Percentiles rank a stretch among this genome's conserved stretches.
Evolutionary conservation across 2,888 invertebrate species (phyloP).

Genomic region (Metalampra italica): DNA sequence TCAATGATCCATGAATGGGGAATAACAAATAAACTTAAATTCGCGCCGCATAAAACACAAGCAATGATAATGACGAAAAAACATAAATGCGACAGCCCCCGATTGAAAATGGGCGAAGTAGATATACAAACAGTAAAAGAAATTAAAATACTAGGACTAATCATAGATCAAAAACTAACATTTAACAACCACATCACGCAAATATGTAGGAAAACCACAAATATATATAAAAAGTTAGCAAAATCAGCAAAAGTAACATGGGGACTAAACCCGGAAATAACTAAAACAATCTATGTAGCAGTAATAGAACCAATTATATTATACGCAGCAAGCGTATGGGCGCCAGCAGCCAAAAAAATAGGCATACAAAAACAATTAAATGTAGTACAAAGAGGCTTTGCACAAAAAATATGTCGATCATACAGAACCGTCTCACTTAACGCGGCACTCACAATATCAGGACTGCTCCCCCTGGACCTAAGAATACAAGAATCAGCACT

Average conservation of each 20-base stretch:
- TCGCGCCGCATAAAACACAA: not conserved
- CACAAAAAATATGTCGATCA: not conserved
- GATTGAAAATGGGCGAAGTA: not conserved
- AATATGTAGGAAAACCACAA: not conserved
- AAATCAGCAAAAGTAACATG: slow-evolving; percentile 6
- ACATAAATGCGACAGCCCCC: not conserved
- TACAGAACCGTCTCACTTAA: slow-evolving; percentile 7
- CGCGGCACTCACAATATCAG: slow-evolving; percentile 8
- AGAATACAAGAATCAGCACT: not conserved
- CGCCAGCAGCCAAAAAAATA: not conserved
- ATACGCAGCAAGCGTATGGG: not conserved
- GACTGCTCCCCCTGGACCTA: slow-evolving; percentile 13
- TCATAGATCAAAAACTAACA: not conserved
- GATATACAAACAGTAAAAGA: not conserved
- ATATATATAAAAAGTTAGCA: not conserved
- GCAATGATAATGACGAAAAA: not conserved
- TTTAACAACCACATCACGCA: not conserved
- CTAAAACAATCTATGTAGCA: not conserved
- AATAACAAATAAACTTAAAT: not conserved
- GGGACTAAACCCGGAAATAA: slow-evolving; percentile 5
- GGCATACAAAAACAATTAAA: not conserved
- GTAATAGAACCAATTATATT: not conserved
- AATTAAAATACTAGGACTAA: not conserved
- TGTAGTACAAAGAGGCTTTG: not conserved
- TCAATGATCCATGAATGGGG: not conserved